phyloP scores from a whole-genome alignment of 2,113 vertebrate genomes.

The Penelope pileata region DNA sequence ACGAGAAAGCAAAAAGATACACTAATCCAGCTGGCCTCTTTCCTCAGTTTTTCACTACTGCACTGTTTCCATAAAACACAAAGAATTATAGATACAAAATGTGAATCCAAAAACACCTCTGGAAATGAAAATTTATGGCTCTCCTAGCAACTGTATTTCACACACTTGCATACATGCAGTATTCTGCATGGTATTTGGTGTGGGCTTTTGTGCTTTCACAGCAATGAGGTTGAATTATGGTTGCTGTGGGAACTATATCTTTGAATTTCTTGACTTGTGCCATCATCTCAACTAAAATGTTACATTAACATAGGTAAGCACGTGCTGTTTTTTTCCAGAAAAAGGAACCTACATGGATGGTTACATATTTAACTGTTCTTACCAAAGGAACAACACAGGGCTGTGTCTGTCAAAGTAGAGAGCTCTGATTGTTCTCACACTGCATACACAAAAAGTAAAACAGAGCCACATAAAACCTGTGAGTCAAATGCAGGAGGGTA shows the following conservation, averaged over 20 bases:
- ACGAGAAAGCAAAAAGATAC: background rate
- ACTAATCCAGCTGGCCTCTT: background rate
- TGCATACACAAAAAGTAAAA: background rate
- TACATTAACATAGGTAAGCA: conserved; percentile 54
- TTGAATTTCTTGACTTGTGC: conserved; percentile 42
- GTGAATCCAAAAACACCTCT: background rate
- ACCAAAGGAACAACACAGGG: background rate
- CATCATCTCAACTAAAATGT: conserved; percentile 58
- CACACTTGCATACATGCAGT: background rate
- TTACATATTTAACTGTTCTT: background rate
- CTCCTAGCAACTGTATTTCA: conserved; percentile 50
- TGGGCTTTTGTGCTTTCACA: conserved; percentile 48
- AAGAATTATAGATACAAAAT: background rate
- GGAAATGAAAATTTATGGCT: conserved; percentile 45
- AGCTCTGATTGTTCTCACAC: background rate
- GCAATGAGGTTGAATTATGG: conserved; percentile 52
- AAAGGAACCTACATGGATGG: background rate
- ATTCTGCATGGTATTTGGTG: conserved; percentile 3
- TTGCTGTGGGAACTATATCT: conserved; percentile 71
- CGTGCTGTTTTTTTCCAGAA: background rate
- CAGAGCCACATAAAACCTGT: background rate
- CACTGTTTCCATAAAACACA: background rate
- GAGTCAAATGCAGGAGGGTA: background rate
- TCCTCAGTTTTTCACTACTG: background rate
- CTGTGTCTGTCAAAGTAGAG: background rate